A percentile compares a stretch with the other conserved stretches of the same genome.
Evolutionary conservation across 92 coral and sea anemone genomes (phyloP).

Genomic region (Heliopora coerulea): DNA sequence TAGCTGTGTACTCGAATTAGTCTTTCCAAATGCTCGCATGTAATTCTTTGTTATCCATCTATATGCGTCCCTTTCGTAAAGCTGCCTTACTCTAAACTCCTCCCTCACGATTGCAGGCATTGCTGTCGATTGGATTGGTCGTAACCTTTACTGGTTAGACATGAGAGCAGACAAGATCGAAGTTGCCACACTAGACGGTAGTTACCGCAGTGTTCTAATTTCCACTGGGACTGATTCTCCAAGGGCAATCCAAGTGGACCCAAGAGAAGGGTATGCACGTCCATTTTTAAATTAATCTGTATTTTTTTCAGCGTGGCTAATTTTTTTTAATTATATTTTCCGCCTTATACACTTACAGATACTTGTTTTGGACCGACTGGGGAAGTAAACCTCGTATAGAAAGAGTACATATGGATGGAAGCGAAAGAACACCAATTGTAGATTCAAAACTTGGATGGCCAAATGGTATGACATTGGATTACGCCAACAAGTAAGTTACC

Average conservation of each 20-base stretch:
- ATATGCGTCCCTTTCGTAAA: too few species aligned
- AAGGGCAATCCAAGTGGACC: slow-evolving; percentile 82
- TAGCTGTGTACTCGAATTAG: too few species aligned
- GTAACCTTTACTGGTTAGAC: slow-evolving; percentile 90
- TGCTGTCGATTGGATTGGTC: slow-evolving; percentile 95
- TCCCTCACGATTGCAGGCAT: too few species aligned
- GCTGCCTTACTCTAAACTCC: too few species aligned
- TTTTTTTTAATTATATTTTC: too few species aligned
- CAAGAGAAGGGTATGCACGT: slow-evolving; percentile 78
- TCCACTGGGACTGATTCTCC: slow-evolving; percentile 72
- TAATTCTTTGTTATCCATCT: too few species aligned
- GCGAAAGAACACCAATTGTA: slow-evolving; percentile 55
- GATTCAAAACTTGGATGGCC: slow-evolving; percentile 67
- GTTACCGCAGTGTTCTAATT: slow-evolving; percentile 65
- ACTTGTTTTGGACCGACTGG: slow-evolving; percentile 94
- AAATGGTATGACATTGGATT: slow-evolving; percentile 87
- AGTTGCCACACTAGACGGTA: slow-evolving; percentile 74
- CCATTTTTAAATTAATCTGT: neutral
- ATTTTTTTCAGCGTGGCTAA: neutral
- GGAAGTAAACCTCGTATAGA: slow-evolving; percentile 72
- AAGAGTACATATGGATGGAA: slow-evolving; percentile 84
- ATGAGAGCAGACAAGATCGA: slow-evolving; percentile 82
- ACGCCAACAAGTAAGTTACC: slow-evolving; percentile 67
- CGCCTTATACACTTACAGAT: too few species aligned
- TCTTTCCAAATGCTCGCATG: too few species aligned